Percentiles rank a stretch among this genome's conserved stretches.
These are phyloP conservation scores for Drosophila differens DNA, from an alignment of 2,888 invertebrate genomes.

Conservation along the genomic window DNA sequence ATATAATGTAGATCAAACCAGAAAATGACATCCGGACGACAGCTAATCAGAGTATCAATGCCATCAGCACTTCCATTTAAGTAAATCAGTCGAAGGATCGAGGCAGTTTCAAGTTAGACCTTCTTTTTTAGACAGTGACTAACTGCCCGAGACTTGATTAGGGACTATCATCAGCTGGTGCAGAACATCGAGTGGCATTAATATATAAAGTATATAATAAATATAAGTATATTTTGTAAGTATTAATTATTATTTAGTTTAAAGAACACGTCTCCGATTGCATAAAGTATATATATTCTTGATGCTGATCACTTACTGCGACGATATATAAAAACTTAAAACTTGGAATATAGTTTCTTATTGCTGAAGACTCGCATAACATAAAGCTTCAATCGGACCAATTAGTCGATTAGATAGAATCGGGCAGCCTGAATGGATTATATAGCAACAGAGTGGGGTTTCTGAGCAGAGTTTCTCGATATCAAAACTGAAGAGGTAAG, in stretches of 20 bases:
- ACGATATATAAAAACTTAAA: background rate
- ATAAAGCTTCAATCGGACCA: background rate
- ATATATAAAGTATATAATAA: too few species aligned
- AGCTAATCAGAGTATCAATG: too few species aligned
- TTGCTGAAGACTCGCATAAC: background rate
- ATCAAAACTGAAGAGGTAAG: background rate
- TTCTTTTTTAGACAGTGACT: background rate
- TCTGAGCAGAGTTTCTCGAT: background rate
- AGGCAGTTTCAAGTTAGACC: background rate
- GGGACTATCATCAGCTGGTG: background rate
- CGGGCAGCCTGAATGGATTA: background rate
- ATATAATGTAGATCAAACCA: background rate
- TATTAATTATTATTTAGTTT: background rate
- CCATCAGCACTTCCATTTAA: background rate
- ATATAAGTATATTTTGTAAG: background rate
- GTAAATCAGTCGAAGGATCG: background rate
- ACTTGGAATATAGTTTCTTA: background rate
- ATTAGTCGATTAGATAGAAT: background rate
- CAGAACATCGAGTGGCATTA: background rate
- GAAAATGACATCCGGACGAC: fast-evolving
- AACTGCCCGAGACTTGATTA: background rate
- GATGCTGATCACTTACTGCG: background rate
- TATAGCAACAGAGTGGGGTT: background rate
- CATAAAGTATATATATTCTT: background rate
- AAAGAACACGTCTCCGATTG: background rate